Evolutionary conservation across 2,797 vertebrate genomes (phyloP).

Genomic region (Echeneis naucrates): DNA sequence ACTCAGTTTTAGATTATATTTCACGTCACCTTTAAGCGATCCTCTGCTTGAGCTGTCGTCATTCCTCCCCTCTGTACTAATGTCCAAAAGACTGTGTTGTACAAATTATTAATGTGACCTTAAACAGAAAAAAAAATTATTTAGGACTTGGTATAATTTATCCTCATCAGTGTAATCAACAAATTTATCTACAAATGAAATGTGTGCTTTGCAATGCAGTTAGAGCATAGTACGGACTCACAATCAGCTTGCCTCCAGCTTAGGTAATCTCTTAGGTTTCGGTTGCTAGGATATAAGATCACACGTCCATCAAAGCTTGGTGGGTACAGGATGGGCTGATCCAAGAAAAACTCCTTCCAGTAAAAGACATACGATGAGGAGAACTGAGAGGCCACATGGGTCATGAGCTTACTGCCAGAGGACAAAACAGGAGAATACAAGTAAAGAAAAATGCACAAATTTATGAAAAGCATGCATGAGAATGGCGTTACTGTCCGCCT

Average conservation of each 20-base stretch:
- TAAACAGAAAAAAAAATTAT: conserved; percentile 34
- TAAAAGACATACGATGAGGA: conserved; percentile 97
- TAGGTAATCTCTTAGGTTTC: conserved; percentile 94
- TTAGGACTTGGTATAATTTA: not conserved
- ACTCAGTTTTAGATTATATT: not conserved
- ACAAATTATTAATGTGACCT: conserved; percentile 98
- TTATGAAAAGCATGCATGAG: not conserved
- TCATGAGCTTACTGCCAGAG: conserved; percentile 94
- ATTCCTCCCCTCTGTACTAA: conserved; percentile 92
- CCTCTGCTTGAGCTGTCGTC: conserved; percentile 90
- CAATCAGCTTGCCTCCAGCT: conserved; percentile 99
- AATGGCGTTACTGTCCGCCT: not conserved
- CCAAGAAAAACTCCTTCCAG: conserved; percentile 94
- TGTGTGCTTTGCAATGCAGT: not conserved
- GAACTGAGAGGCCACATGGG: conserved; percentile 96
- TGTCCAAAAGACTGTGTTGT: conserved; percentile 97
- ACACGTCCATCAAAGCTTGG: conserved; percentile 97
- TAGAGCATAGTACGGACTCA: conserved; percentile 75
- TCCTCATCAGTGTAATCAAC: not conserved
- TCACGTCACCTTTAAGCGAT: conserved; percentile 87
- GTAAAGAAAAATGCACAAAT: not conserved
- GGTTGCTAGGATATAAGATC: conserved; percentile 94
- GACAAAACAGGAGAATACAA: not conserved
- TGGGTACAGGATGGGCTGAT: conserved; percentile 92
- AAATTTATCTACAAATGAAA: not conserved